Conservation (phyloP, 2,113 vertebrate species). For the Sinocyclocheilus anophthalmus region DNA sequence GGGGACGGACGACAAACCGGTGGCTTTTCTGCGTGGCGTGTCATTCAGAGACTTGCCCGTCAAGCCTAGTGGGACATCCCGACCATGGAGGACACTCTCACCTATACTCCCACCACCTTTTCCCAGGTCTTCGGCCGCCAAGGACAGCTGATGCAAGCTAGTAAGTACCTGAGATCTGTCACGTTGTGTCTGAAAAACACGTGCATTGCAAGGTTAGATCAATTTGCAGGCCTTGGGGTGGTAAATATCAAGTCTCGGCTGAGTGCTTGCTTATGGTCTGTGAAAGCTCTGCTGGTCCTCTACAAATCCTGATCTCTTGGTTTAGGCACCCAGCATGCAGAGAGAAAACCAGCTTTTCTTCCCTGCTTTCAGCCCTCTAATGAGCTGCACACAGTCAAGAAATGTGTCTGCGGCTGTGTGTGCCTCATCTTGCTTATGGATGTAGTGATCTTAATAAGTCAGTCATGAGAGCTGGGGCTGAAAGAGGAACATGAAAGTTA, state of each 20-base stretch:
- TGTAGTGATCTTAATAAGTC: slow-evolving; percentile 37
- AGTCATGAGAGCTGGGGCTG: slow-evolving; percentile 3
- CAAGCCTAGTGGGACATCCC: slow-evolving; percentile 51
- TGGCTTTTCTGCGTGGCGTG: background rate
- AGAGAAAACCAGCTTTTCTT: background rate
- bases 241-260: slow-evolving; percentile 2
- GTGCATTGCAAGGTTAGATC: background rate
- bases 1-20: background rate
- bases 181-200: background rate
- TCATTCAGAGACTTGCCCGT: slow-evolving; percentile 8
- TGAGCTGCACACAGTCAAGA: slow-evolving; percentile 22
- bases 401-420: slow-evolving; percentile 13
- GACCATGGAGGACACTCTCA: slow-evolving; percentile 76
- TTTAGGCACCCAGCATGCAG: slow-evolving; percentile 7
- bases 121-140: slow-evolving; percentile 82
- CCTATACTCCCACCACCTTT: slow-evolving; percentile 77
- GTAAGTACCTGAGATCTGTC: slow-evolving; percentile 68
- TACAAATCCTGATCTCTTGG: slow-evolving; percentile 34
- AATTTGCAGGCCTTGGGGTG: background rate
- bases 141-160: slow-evolving; percentile 81
- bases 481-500: slow-evolving; percentile 6
- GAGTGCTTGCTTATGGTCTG: background rate
- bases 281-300: slow-evolving; percentile 26
- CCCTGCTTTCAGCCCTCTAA: background rate
- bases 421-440: slow-evolving; percentile 5